phyloP scores from a whole-genome alignment of 2,797 vertebrate genomes.

The Anabas testudineus region DNA sequence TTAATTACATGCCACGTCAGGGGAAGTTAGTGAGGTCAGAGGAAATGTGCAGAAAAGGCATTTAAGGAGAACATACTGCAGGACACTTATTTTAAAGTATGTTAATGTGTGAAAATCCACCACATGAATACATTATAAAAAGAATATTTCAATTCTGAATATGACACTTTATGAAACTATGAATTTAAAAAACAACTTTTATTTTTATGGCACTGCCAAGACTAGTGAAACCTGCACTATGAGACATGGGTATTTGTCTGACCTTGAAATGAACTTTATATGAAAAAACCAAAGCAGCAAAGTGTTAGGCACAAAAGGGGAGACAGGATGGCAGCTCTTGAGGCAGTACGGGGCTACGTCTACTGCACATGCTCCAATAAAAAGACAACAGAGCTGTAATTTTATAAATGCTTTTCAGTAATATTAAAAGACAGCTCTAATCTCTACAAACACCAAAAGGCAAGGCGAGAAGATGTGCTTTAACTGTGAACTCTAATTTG shows the following conservation, averaged over 20 bases:
- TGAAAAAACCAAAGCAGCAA: no score
- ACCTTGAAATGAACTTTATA: constrained; percentile 43
- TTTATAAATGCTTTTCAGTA: background rate
- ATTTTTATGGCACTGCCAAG: background rate
- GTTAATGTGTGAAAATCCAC: constrained; percentile 57
- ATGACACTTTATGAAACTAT: background rate
- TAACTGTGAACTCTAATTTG: background rate
- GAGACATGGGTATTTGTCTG: constrained; percentile 6
- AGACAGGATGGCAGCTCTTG: background rate
- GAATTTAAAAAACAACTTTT: constrained; percentile 26
- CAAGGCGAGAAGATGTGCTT: background rate
- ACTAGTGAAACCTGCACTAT: background rate
- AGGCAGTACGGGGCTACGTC: background rate
- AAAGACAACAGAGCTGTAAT: background rate
- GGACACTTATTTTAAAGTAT: constrained; percentile 58
- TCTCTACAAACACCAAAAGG: constrained; percentile 2
- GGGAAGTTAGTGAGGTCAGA: constrained; percentile 24
- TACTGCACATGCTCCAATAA: background rate
- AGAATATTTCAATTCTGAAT: constrained; percentile 18
- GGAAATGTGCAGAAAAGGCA: constrained; percentile 29
- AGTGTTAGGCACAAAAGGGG: background rate
- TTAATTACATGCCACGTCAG: constrained; percentile 26
- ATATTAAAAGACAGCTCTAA: background rate
- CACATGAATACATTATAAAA: constrained; percentile 52
- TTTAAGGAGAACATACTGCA: constrained; percentile 14